phyloP scores from a whole-genome alignment of 2,797 vertebrate species.

The Lepus oiostolus region DNA sequence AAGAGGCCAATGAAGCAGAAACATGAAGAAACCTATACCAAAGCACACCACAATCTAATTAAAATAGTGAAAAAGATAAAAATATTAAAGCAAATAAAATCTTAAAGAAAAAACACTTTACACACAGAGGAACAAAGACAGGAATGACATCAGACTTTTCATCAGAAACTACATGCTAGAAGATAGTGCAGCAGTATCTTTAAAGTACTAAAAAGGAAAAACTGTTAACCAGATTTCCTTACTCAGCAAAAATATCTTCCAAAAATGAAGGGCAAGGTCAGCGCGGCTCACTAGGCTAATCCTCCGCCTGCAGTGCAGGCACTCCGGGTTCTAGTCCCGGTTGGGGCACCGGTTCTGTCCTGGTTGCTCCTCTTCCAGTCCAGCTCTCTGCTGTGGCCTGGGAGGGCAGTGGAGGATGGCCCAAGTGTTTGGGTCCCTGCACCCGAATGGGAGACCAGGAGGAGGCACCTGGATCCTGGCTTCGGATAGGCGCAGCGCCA shows the following conservation, averaged over 20 bases:
- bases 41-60: conserved; percentile 7
- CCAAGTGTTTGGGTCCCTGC: too few species aligned
- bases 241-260: conserved; percentile 21
- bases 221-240: not conserved
- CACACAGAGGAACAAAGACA: not conserved
- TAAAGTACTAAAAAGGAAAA: not conserved
- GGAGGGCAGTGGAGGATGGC: too few species aligned
- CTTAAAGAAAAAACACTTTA: not conserved
- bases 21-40: not conserved
- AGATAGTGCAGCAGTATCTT: not conserved
- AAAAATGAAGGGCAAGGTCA: conserved; percentile 38
- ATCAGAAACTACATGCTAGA: not conserved
- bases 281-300: too few species aligned
- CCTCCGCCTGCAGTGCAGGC: too few species aligned
- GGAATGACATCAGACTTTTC: not conserved
- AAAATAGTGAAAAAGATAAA: not conserved
- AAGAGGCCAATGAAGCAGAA: conserved; percentile 32
- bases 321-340: too few species aligned
- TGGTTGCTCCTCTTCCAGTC: too few species aligned
- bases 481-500: too few species aligned
- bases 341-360: too few species aligned
- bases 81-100: not conserved
- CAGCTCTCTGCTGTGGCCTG: too few species aligned
- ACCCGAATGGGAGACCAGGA: too few species aligned
- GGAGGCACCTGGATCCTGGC: too few species aligned